Conservation (phyloP, 2,888 invertebrate species). For the Caenorhabditis plicata region DNA sequence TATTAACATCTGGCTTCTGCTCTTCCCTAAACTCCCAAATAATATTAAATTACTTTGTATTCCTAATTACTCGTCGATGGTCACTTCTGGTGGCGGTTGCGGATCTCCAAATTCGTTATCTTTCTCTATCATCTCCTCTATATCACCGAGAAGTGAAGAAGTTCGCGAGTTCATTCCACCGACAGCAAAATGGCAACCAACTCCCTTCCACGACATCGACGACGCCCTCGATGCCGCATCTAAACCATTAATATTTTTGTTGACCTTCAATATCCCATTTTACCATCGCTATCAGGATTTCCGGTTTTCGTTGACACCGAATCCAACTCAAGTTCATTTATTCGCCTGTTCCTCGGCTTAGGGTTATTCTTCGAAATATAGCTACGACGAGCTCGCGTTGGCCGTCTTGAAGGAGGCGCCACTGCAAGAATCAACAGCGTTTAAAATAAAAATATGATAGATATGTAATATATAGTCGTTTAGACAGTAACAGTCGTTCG, state of each 20-base stretch:
- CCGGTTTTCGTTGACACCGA: no score
- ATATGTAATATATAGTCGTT: not conserved
- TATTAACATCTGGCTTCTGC: not conserved
- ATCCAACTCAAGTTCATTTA: not conserved
- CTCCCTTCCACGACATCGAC: not conserved
- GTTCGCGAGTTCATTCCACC: not conserved
- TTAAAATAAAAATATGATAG: not conserved
- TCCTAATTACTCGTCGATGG: not conserved
- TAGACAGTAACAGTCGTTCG: not conserved
- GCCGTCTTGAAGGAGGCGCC: not conserved
- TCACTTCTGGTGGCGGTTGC: constrained; percentile 1
- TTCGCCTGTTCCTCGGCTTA: constrained; percentile 1
- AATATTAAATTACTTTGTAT: not conserved
- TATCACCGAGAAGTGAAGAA: not conserved
- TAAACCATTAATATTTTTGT: no score
- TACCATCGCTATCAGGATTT: constrained; percentile 5
- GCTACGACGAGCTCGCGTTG: not conserved
- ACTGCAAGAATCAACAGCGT: not conserved
- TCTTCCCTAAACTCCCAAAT: not conserved
- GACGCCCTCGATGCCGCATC: constrained; percentile 1
- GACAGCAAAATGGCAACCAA: not conserved
- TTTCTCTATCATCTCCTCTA: not conserved
- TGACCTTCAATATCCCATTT: not conserved
- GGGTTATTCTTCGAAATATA: constrained; percentile 20
- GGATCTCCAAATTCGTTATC: constrained; percentile 1